Evolutionary conservation across 2,797 vertebrate species (phyloP).

Genomic region (Centropyge bicolor): DNA sequence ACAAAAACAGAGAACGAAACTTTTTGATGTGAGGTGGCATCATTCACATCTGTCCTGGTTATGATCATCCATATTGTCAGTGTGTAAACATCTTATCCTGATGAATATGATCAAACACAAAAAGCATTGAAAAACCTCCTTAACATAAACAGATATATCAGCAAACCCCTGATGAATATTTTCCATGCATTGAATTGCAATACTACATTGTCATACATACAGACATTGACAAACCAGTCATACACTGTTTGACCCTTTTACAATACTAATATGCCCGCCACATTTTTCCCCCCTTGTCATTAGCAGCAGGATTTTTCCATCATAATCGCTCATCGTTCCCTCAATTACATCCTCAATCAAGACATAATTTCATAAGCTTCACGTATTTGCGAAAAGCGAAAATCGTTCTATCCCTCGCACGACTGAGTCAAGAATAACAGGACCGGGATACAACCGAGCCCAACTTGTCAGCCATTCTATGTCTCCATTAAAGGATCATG

Average conservation of each 20-base stretch:
- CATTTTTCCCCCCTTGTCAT: constrained; percentile 36
- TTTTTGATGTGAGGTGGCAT: neutral
- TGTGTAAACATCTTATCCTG: neutral
- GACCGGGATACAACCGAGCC: constrained; percentile 65
- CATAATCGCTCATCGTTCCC: constrained; percentile 36
- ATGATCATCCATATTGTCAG: neutral
- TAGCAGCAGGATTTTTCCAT: constrained; percentile 39
- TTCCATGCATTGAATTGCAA: neutral
- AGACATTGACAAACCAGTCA: constrained; percentile 23
- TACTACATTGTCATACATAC: neutral
- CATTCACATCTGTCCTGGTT: neutral
- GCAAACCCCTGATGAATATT: constrained; percentile 11
- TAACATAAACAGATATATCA: constrained; percentile 9
- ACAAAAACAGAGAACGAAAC: constrained; percentile 4
- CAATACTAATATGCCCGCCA: constrained; percentile 23
- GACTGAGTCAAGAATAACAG: constrained; percentile 56
- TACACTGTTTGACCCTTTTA: constrained; percentile 29
- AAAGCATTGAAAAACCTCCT: neutral
- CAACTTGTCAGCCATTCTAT: constrained; percentile 72
- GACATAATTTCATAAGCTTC: constrained; percentile 45
- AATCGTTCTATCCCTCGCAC: constrained; percentile 52
- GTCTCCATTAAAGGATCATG: constrained; percentile 81
- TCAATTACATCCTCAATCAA: constrained; percentile 62
- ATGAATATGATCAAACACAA: neutral
- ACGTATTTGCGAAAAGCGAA: constrained; percentile 52